phyloP scores from a whole-genome alignment of 2,113 vertebrate species.

The Microtus richardsoni region DNA sequence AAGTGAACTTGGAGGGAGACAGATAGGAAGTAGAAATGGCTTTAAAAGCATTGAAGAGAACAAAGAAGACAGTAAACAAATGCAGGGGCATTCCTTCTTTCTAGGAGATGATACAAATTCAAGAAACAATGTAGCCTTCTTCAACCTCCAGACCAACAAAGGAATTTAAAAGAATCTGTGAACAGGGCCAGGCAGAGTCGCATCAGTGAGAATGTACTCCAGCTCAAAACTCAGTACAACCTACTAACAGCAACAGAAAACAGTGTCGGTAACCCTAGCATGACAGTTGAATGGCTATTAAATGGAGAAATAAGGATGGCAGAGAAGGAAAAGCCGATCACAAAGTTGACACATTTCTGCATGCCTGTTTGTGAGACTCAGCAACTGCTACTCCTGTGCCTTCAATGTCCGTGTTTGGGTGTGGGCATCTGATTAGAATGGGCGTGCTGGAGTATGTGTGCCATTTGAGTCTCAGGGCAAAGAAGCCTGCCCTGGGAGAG shows the following conservation, averaged over 20 bases:
- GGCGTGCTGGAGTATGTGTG: not conserved
- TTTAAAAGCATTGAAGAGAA: not conserved
- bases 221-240: not conserved
- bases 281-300: not conserved
- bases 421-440: not conserved
- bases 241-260: not conserved
- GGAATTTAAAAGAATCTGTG: not conserved
- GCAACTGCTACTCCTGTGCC: not conserved
- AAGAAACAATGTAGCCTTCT: not conserved
- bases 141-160: not conserved
- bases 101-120: not conserved
- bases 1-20: not conserved
- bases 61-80: not conserved
- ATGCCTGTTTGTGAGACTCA: not conserved
- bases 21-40: not conserved
- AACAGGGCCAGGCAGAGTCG: not conserved
- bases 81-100: not conserved
- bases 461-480: not conserved
- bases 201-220: not conserved
- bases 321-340: not conserved
- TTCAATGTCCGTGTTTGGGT: not conserved
- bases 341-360: not conserved
- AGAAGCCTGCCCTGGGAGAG: not conserved
- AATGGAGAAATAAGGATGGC: not conserved
- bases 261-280: not conserved